Percentiles rank a stretch among this genome's conserved stretches.
Evolutionary conservation across 2,797 vertebrate genomes (phyloP).

Genomic region (Clarias pachynema): DNA sequence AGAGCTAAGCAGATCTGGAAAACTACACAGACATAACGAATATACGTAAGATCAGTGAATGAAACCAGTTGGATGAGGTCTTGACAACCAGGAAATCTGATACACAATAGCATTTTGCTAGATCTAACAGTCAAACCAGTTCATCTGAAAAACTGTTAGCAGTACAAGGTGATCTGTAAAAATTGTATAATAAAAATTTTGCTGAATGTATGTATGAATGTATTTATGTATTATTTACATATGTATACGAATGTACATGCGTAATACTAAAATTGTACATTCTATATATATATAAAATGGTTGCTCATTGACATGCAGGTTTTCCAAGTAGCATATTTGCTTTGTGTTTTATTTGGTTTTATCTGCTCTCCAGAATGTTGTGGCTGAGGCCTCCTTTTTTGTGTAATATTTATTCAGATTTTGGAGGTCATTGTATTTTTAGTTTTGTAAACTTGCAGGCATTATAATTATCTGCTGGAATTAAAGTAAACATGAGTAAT

Average conservation of each 20-base stretch:
- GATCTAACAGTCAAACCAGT: constrained; percentile 1
- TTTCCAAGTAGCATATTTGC: not conserved
- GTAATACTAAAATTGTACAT: not conserved
- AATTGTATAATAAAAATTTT: not conserved
- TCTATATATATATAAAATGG: too few relatives aligned
- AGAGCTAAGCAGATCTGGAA: constrained; percentile 48
- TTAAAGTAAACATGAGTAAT: not conserved
- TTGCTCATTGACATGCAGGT: not conserved
- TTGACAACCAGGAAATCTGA: not conserved
- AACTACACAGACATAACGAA: not conserved
- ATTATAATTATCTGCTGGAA: not conserved
- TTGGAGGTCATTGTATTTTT: not conserved
- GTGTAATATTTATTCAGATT: constrained; percentile 18
- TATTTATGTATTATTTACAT: too few relatives aligned
- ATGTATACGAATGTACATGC: not conserved
- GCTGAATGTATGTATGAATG: not conserved
- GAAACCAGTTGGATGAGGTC: not conserved
- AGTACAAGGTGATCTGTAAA: not conserved
- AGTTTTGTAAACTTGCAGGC: constrained; percentile 1
- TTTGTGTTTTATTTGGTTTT: not conserved
- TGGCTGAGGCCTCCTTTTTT: constrained; percentile 1
- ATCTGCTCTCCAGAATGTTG: not conserved
- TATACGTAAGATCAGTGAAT: not conserved
- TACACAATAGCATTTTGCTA: not conserved
- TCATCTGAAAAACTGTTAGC: not conserved